Evolutionary conservation across 1,140 invertebrate genomes (phyloP), one percentile per base, ranked within the genome.

Genomic region (Metopolophium dirhodum): DNA sequence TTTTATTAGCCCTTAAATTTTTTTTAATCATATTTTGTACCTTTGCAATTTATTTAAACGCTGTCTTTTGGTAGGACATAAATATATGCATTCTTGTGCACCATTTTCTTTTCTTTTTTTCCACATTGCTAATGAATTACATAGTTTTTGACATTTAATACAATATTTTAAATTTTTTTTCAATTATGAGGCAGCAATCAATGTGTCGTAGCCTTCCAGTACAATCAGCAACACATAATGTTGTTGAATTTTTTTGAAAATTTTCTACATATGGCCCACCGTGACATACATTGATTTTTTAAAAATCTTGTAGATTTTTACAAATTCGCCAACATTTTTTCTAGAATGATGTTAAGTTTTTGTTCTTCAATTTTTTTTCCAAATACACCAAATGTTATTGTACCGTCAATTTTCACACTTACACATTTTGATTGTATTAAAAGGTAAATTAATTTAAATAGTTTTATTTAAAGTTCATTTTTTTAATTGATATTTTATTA

Each of bases 381-480:
- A 23, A 86, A 26, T 6, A 86, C 26, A 45, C 83, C 45, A 86
- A 86, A 86, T 26, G 83, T 86, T 23, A 86, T 45, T 9, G 22
- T 20, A 45, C 83, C 45, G 8, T 86, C 41, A 23, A 2, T 86
- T 47, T 37, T 18, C 41, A 86, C 26, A 47, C 41, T 86, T 45
- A 86, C 22, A 30, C 4, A 47, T 86, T 86, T 86, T 45, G 20
- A 26, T 20, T 35, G 41, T 86, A 86, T 37, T 86, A 86, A 45
- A 86, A 86, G 45, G 83, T 86, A 86, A 86, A 86, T 86, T 45
- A 23, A 86, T 23, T 86, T 86, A 86, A 86, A 86, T 86, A 35
- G 20, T 85, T 23, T 23, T 85, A 85, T 85, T 85, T 20, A 85
- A 85, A 14, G 9, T 35, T 85, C 1, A 68, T 14, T 68, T n/a